Evolutionary conservation across 2,113 vertebrate genomes (phyloP).

Genomic region (Theristicus caerulescens): DNA sequence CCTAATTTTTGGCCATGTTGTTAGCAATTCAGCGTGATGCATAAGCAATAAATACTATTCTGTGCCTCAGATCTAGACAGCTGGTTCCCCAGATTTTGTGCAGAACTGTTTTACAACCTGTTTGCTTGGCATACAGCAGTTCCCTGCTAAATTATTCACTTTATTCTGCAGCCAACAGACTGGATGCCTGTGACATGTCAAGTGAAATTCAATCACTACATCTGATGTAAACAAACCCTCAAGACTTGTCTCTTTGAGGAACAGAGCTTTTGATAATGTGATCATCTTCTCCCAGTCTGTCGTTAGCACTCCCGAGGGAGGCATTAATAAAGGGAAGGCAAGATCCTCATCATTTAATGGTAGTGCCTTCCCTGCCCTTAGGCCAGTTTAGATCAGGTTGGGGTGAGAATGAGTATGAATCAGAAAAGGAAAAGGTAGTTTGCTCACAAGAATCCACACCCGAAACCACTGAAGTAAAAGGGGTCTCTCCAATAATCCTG

Average conservation of each 20-base stretch:
- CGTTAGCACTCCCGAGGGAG: background rate
- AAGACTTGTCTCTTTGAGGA: background rate
- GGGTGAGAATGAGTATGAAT: background rate
- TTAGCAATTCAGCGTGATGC: background rate
- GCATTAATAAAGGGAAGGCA: background rate
- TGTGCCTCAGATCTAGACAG: background rate
- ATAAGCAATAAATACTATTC: background rate
- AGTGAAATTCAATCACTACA: background rate
- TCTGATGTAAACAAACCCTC: background rate
- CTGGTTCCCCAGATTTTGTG: background rate
- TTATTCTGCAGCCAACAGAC: background rate
- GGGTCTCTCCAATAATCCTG: background rate
- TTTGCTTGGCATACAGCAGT: conserved; percentile 29
- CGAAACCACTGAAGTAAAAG: background rate
- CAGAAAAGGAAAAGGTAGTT: background rate
- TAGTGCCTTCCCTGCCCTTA: background rate
- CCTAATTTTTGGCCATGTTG: background rate
- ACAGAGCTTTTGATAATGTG: background rate
- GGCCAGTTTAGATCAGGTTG: background rate
- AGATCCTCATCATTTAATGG: background rate
- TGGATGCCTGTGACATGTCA: background rate
- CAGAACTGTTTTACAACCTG: conserved; percentile 7
- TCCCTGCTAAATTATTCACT: conserved; percentile 23
- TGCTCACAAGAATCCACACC: background rate
- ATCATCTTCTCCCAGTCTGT: background rate